Base-by-base conservation (phyloP, 1,140 invertebrate species). In the Psix sp. region DNA sequence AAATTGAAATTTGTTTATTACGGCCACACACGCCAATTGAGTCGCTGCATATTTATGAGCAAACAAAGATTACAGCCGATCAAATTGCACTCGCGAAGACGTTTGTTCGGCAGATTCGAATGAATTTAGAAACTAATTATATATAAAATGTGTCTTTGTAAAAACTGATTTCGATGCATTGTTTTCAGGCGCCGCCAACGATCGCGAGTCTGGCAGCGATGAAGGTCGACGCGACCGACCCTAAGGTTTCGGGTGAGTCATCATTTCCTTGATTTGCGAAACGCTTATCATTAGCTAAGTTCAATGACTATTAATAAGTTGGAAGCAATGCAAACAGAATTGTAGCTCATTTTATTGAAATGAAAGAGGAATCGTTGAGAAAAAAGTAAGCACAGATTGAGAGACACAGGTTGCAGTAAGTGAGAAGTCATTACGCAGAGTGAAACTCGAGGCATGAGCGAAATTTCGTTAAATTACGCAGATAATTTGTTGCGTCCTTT, bases 201-300 rank as follows among this genome's bases (percentile, higher is more conserved):
- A 87, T 87, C 80, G 84, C 83, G 42, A 86, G 83, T 76, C 76
- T 87, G 65, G 81, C 84, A 71, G 82, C 85, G 52, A 85, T 86
- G 80, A 86, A 85, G 75, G 83, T 85, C 76, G 84, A 87, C 54
- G 78, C 80, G 78, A 79, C 84, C 79, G 86, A 87, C 79, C 83
- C 83, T 74, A 87, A 86, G 80, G 83, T 86, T 82, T 86, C 86
- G 79, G 86, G 86, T 87, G 79, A 87, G 86, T 86, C 79, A 78
- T 77, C 77, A 80, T 82, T 82, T 82, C 80, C 78, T 81, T 77
- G 70, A 81, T 76, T 76, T 40, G 52, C 20, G 62, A 71, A 71
- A 71, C 62, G 38, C 21, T 43, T 43, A 49, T 60, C 31, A 52
- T 38, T 14, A 52, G 26, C 7, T n/a, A 29, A 54, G 67, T 71